Conservation (phyloP, 2,113 vertebrate species). For the Ciconia stormi region DNA sequence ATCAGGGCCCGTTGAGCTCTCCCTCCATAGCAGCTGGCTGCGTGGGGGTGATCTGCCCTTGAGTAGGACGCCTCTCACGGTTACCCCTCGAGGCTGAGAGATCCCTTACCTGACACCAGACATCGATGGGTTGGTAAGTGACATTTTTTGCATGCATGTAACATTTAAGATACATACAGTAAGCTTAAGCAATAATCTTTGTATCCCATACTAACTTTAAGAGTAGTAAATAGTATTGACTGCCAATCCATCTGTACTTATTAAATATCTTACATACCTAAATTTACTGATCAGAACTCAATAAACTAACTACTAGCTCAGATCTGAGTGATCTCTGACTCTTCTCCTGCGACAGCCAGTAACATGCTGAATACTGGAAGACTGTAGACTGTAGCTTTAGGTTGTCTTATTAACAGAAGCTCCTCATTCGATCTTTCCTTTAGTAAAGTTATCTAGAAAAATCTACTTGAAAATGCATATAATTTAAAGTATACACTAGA, state of each 20-base stretch:
- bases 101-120: not conserved
- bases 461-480: not conserved
- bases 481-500: not conserved
- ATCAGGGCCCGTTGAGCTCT: not conserved
- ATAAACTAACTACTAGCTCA: not conserved
- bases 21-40: too few relatives aligned
- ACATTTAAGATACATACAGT: not conserved
- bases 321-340: not conserved
- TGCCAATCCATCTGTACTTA: not conserved
- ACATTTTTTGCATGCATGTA: not conserved
- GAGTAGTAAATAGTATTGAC: not conserved
- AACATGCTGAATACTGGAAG: not conserved
- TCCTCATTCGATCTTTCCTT: not conserved
- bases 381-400: not conserved
- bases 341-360: not conserved
- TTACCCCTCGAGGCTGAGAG: not conserved
- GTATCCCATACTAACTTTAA: not conserved
- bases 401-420: not conserved
- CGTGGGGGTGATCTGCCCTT: not conserved
- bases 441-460: not conserved
- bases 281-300: not conserved
- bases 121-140: not conserved
- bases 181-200: not conserved
- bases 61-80: not conserved
- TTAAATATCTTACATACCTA: not conserved